These are phyloP conservation scores for Caenorhabditis briggsae DNA, from an alignment of 1,140 invertebrate species.

Conservation along the genomic window DNA sequence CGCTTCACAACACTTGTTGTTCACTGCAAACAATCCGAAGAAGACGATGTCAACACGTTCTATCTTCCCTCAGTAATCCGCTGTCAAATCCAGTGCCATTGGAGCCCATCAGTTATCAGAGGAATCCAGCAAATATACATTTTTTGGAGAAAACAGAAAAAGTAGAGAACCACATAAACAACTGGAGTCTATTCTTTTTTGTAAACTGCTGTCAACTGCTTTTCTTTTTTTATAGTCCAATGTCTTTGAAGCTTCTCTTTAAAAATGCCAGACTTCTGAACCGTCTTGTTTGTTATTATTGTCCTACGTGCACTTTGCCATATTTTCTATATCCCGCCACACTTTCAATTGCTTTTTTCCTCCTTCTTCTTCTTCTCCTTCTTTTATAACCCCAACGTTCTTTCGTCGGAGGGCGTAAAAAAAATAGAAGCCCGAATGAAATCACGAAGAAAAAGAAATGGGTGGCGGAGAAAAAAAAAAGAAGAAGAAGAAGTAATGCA, in stretches of 20 bases:
- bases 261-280: not conserved
- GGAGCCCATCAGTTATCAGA: conserved; percentile 32
- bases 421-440: conserved; percentile 34
- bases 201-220: conserved; percentile 37
- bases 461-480: conserved; percentile 22
- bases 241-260: not conserved
- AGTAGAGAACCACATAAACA: conserved; percentile 17
- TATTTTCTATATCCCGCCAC: not conserved
- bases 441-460: conserved; percentile 19
- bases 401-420: conserved; percentile 17
- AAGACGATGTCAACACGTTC: not conserved
- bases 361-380: conserved; percentile 1
- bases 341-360: not conserved
- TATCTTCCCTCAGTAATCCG: not conserved
- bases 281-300: conserved; percentile 26
- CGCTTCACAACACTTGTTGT: not conserved
- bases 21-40: not conserved
- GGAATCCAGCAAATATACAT: conserved; percentile 39
- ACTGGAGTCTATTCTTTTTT: conserved; percentile 40
- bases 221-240: not conserved
- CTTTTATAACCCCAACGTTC: conserved; percentile 41
- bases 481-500: conserved; percentile 25
- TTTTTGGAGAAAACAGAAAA: not conserved
- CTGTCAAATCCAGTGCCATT: not conserved
- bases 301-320: conserved; percentile 37